A percentile compares a stretch with the other conserved stretches of the same genome.
These are phyloP conservation scores for Panagrolaimus sp. DNA, from an alignment of 1,140 invertebrate genomes.

Conservation along the genomic window DNA sequence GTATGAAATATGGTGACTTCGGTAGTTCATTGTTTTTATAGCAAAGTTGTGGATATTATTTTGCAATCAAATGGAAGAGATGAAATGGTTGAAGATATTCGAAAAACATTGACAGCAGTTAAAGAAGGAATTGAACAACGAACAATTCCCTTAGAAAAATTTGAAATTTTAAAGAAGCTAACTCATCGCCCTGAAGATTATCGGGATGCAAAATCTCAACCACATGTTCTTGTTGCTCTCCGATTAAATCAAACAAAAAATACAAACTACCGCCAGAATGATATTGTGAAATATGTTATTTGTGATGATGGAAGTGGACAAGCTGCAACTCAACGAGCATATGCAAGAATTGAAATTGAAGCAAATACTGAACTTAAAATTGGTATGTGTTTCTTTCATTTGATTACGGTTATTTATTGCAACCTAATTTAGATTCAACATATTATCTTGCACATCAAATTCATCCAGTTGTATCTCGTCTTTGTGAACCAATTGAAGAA, in stretches of 20 bases:
- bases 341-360: constrained; percentile 80
- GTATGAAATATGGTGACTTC: constrained; percentile 17
- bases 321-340: constrained; percentile 81
- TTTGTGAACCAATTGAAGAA: constrained; percentile 90
- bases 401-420: constrained; percentile 3
- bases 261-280: constrained; percentile 76
- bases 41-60: constrained; percentile 74
- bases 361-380: constrained; percentile 66
- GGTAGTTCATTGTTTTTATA: constrained; percentile 54
- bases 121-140: constrained; percentile 68
- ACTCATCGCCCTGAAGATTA: constrained; percentile 92
- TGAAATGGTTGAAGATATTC: constrained; percentile 77
- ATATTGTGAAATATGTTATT: constrained; percentile 90
- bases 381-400: constrained; percentile 51
- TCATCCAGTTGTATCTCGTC: constrained; percentile 83
- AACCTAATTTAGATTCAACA: constrained; percentile 43
- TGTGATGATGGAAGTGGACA: constrained; percentile 71
- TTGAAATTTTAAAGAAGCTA: constrained; percentile 88
- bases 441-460: constrained; percentile 67
- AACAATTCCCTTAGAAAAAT: constrained; percentile 71
- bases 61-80: constrained; percentile 74
- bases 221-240: constrained; percentile 86
- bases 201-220: constrained; percentile 73
- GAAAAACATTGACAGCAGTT: constrained; percentile 67
- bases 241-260: constrained; percentile 70